Conservation (phyloP, 2,113 vertebrate genomes). For the Arenaria interpres region DNA sequence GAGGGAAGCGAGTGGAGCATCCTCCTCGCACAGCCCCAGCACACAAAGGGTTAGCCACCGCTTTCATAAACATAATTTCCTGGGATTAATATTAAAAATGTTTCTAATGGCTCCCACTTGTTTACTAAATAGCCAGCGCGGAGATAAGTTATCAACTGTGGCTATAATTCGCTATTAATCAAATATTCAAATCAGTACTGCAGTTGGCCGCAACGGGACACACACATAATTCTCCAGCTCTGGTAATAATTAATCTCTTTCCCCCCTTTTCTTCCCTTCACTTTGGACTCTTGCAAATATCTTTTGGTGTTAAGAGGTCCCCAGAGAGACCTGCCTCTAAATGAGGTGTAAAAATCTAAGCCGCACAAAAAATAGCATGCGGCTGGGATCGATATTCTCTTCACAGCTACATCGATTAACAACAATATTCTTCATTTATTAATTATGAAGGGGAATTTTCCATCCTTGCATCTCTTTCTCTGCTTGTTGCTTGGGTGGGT, state of each 20-base stretch:
- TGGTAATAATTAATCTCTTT: conserved; percentile 59
- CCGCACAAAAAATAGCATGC: conserved; percentile 69
- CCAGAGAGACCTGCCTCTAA: conserved; percentile 77
- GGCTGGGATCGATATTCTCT: conserved; percentile 77
- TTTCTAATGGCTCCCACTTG: conserved; percentile 33
- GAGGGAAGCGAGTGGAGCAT: rapidly evolving
- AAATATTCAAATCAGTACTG: conserved; percentile 77
- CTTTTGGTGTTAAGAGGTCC: conserved; percentile 80
- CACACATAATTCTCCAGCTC: conserved; percentile 20
- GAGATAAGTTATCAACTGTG: conserved; percentile 54
- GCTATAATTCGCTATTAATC: conserved; percentile 75
- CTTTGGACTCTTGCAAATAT: conserved; percentile 69
- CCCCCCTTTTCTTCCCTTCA: conserved; percentile 1
- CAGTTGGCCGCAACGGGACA: conserved; percentile 30
- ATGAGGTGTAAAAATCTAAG: conserved; percentile 83
- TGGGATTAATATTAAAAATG: conserved; percentile 41
- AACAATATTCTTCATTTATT: conserved; percentile 87
- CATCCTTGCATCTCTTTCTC: conserved; percentile 62
- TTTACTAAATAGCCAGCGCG: conserved; percentile 37
- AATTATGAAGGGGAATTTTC: conserved; percentile 84
- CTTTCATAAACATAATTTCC: conserved; percentile 46
- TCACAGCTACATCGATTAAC: conserved; percentile 82
- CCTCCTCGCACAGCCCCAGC: not conserved
- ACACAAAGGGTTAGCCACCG: not conserved
- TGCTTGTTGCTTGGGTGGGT: conserved; percentile 4